These are phyloP conservation scores for Epinotia nisella DNA, from an alignment of 2,888 invertebrate genomes.

Conservation along the genomic window DNA sequence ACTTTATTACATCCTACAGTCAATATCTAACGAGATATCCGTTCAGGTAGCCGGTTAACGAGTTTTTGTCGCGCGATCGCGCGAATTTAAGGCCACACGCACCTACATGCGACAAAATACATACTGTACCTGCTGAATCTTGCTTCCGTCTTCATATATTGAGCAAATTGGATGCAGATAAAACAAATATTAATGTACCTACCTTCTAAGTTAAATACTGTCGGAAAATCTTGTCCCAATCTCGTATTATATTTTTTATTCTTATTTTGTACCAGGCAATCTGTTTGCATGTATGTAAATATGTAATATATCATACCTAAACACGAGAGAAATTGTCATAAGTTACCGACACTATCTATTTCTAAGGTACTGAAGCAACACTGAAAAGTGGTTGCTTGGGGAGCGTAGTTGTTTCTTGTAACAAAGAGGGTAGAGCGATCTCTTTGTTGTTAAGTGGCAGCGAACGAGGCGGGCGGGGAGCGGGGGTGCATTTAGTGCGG, in stretches of 20 bases:
- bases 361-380: conserved; percentile 66
- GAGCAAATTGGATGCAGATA: neutral
- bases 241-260: neutral
- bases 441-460: conserved; percentile 83
- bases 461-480: conserved; percentile 59
- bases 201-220: neutral
- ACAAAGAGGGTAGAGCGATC: conserved; percentile 82
- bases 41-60: neutral
- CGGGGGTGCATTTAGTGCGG: conserved; percentile 77
- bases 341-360: conserved; percentile 60
- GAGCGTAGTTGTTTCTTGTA: conserved; percentile 78
- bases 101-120: neutral
- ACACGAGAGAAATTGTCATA: conserved; percentile 40
- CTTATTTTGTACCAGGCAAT: neutral
- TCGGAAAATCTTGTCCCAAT: neutral
- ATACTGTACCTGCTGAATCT: neutral
- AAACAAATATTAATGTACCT: neutral
- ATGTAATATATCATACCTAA: conserved; percentile 3
- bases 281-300: neutral
- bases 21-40: conserved; percentile 22
- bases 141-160: neutral
- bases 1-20: conserved; percentile 33
- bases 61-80: conserved; percentile 8
- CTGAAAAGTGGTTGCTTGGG: conserved; percentile 72
- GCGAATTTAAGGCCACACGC: conserved; percentile 12